Evolutionary conservation across 2,797 vertebrate genomes (phyloP).

Genomic region (Petrocephalus schoutedeni): DNA sequence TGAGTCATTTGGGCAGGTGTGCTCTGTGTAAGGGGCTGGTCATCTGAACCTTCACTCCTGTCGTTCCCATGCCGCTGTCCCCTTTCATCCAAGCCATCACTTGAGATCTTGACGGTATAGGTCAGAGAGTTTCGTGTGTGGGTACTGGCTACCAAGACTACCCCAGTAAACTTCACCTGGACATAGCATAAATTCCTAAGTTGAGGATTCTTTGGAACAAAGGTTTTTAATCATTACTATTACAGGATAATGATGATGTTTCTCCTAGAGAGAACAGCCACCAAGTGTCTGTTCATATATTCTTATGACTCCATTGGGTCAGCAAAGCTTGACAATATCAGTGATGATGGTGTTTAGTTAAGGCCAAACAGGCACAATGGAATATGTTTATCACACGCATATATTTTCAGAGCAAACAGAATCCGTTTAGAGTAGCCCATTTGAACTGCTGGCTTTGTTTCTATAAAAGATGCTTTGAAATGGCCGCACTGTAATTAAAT

Average conservation of each 20-base stretch:
- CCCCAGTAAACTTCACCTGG: background rate
- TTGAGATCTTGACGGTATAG: background rate
- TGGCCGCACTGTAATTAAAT: background rate
- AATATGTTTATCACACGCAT: background rate
- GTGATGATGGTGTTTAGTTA: background rate
- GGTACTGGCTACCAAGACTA: background rate
- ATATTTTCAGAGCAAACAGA: background rate
- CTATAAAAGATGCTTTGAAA: background rate
- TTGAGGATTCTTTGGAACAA: background rate
- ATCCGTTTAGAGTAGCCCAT: background rate
- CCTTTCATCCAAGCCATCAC: background rate
- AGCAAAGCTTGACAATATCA: background rate
- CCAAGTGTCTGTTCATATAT: background rate
- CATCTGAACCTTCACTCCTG: background rate
- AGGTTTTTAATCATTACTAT: background rate
- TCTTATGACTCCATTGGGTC: background rate
- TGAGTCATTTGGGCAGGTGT: background rate
- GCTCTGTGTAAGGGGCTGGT: background rate
- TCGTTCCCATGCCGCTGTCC: too few species aligned
- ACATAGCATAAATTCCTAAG: background rate
- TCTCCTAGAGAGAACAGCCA: background rate
- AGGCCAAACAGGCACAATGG: background rate
- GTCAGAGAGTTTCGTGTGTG: background rate
- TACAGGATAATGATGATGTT: background rate
- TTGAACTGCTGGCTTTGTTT: slow-evolving; percentile 1